Evolutionary conservation across 2,797 vertebrate genomes (phyloP), one percentile per base, ranked within the genome.

Genomic region (Cossypha caffra): DNA sequence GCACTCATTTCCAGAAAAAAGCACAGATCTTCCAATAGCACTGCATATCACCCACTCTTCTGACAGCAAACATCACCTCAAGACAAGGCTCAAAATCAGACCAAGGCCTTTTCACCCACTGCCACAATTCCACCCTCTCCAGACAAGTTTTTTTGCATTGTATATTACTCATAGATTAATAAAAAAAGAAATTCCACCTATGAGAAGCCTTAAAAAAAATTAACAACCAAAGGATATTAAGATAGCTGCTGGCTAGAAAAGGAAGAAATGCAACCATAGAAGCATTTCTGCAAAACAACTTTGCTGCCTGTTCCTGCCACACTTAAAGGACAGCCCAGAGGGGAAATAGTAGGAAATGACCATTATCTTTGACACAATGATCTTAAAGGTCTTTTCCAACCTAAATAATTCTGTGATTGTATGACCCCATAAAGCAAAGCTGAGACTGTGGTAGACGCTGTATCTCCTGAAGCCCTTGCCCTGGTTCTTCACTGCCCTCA

Each of bases 401-500:
- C 5, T 40, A 35, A 74, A 35, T n/a, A 19, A 28, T 37, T 40
- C 25, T 25, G 3, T 47, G 38, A 14, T 23, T 81, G 11, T 14
- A 3, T 33, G 38, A 48, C 21, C 37, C 54, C 3, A 5, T 3
- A 15, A 48, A 37, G 31, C 35, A 51, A 38, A 73, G 26, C 38
- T 57, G 77, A 40, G 54, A 37, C 83, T 67, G 21, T 7, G 25
- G 12, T 40, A 52, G 55, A 35, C 29, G 43, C 40, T 78, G 24
- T 6, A 13, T 37, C 33, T 69, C 31, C 58, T 63, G 29, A 8
- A 68, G 48, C 17, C 31, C 17, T 40, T 59, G 31, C 28, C 17
- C 40, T 69, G 45, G 38, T 5, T 80, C 19, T 74, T 28, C n/a
- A 19, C 35, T 18, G 5, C 2, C 37, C n/a, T 64, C 0, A 0